A percentile compares a stretch with the other conserved stretches of the same genome.
Conservation (phyloP, 1,140 invertebrate species). For the Venustaconcha ellipsiformis region DNA sequence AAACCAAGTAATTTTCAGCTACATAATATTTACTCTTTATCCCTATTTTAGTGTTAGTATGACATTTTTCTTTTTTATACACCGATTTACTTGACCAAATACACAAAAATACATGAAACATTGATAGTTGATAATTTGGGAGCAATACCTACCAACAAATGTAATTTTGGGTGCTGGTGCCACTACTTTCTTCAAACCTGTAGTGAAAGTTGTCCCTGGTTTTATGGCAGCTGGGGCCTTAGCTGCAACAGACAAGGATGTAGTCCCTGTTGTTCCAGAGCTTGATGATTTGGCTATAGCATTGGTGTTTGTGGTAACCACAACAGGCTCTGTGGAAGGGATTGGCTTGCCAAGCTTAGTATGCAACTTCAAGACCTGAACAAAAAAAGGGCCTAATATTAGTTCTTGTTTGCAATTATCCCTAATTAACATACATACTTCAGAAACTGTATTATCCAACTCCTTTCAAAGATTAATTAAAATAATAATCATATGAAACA, state of each 20-base stretch:
- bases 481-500: too few relatives aligned
- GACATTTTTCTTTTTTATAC: too few relatives aligned
- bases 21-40: too few relatives aligned
- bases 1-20: too few relatives aligned
- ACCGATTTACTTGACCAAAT: too few relatives aligned
- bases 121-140: too few relatives aligned
- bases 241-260: constrained; percentile 33
- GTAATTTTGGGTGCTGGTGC: constrained; percentile 87
- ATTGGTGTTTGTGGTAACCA: constrained; percentile 47
- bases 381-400: background rate
- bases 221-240: constrained; percentile 45
- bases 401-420: too few relatives aligned
- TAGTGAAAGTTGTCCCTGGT: constrained; percentile 20
- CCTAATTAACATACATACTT: too few relatives aligned
- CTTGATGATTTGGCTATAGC: constrained; percentile 32
- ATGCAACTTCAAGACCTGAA: constrained; percentile 89
- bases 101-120: too few relatives aligned
- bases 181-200: constrained; percentile 70
- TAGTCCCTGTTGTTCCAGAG: constrained; percentile 39
- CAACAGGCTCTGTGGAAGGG: constrained; percentile 91
- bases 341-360: constrained; percentile 98
- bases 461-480: too few relatives aligned
- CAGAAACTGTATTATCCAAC: too few relatives aligned
- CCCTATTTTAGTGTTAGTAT: too few relatives aligned
- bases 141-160: constrained; percentile 79